Evolutionary conservation across 2,797 vertebrate species (phyloP), one percentile per base, ranked within the genome.

Genomic region (Sphaeramia orbicularis): DNA sequence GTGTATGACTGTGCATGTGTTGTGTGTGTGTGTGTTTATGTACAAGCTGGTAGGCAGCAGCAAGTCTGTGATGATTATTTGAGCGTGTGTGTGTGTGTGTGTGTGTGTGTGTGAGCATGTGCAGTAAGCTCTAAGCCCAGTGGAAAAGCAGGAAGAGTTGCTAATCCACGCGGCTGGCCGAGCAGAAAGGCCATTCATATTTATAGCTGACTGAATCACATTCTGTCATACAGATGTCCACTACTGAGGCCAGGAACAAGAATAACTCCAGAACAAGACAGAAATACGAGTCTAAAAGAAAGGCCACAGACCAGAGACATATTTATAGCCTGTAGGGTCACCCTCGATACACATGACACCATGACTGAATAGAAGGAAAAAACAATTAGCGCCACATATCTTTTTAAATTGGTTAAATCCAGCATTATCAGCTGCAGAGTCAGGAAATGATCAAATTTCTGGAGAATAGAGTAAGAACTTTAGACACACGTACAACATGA

Each of bases 161-260:
- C 91, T 97, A 95, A 96, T 96, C 94, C 93, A 76, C 36, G 72
- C 87, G 91, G 93, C 89, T 64, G 94, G 92, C 94, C 91, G 77
- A 91, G 93, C 88, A 93, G 94, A 95, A 96, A 96, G 95, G 95
- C 93, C 95, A 97, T 95, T 94, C 93, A 92, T 96, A 96, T 97
- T 96, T 96, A 96, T 96, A 96, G 94, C 89, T 57, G 92, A 95
- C 93, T 94, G 91, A 95, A 95, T 96, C 94, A 94, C 81, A 86
- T 87, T 86, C 93, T 93, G 91, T 85, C 89, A 89, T 92, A 91
- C 89, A 92, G 94, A 92, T 92, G 86, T 83, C 87, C 72, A 80
- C 61, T 63, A 66, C 74, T 82, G 50, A 65, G 72, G 80, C 59
- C 64, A 75, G 54, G 45, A 80, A 61, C 74, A 72, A 53, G 50